A percentile compares a stretch with the other conserved stretches of the same genome.
These are phyloP conservation scores for Crypturellus tataupa DNA, from an alignment of 2,797 vertebrate species.

Conservation along the genomic window DNA sequence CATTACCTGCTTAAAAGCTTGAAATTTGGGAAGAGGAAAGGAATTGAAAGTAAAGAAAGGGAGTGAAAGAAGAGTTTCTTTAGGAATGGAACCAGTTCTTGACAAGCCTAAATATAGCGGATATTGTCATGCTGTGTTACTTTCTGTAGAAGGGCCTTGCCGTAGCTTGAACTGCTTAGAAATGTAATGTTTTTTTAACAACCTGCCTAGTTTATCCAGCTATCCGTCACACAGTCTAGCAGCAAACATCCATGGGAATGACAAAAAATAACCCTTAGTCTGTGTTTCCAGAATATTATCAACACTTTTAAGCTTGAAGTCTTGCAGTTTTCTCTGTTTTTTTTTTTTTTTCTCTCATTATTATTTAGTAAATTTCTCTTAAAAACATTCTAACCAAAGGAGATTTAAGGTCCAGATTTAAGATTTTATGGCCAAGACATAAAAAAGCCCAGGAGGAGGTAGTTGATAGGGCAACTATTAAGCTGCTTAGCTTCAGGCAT, in stretches of 20 bases:
- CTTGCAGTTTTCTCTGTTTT: neutral
- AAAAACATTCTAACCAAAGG: neutral
- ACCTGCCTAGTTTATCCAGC: neutral
- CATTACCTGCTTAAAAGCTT: neutral
- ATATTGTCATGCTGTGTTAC: neutral
- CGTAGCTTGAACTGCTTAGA: neutral
- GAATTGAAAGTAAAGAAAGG: neutral
- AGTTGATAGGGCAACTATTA: neutral
- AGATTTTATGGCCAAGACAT: neutral
- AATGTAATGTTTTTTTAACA: neutral
- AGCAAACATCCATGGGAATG: neutral
- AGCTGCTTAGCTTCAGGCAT: neutral
- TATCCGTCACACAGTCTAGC: neutral
- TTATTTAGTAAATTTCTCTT: neutral
- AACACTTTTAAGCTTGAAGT: neutral
- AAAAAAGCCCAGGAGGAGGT: neutral
- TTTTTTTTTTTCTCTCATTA: rapidly evolving
- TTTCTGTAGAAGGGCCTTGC: neutral
- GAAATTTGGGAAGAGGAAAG: neutral
- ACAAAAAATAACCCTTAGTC: rapidly evolving
- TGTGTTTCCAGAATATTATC: neutral
- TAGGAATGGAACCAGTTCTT: neutral
- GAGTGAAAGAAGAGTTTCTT: neutral
- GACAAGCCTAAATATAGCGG: rapidly evolving
- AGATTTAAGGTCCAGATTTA: neutral